phyloP scores from a whole-genome alignment of 2,888 invertebrate genomes.

The Subacronicta megacephala region DNA sequence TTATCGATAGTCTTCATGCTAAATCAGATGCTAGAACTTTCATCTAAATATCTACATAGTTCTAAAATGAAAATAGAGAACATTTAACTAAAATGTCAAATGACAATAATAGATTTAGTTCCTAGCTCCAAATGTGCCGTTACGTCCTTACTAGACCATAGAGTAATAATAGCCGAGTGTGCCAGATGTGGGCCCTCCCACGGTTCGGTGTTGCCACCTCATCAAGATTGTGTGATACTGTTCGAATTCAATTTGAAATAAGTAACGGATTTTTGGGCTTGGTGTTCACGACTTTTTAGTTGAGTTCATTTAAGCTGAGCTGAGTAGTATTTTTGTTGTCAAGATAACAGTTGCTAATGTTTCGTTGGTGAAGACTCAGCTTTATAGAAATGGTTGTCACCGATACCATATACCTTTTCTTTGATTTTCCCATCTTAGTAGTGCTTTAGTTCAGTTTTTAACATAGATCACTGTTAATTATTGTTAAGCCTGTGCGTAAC shows the following conservation, averaged over 20 bases:
- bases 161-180: slow-evolving; percentile 54
- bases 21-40: not conserved
- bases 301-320: not conserved
- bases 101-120: slow-evolving; percentile 34
- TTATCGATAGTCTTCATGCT: too few species aligned
- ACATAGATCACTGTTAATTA: too few species aligned
- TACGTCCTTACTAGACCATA: slow-evolving; percentile 45
- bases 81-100: slow-evolving; percentile 18
- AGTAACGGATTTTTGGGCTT: slow-evolving; percentile 30
- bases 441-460: too few species aligned
- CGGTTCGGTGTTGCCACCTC: slow-evolving; percentile 57
- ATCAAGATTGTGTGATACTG: slow-evolving; percentile 49
- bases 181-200: slow-evolving; percentile 71
- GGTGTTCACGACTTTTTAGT: slow-evolving; percentile 32
- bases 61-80: slow-evolving; percentile 5
- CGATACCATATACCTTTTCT: too few species aligned
- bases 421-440: too few species aligned
- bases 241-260: slow-evolving; percentile 45
- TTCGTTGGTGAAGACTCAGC: too few species aligned
- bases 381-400: too few species aligned
- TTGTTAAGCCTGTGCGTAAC: not conserved
- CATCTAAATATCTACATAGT: not conserved
- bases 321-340: too few species aligned
- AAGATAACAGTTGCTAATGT: too few species aligned
- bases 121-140: slow-evolving; percentile 46